These are phyloP conservation scores for Muscidifurax raptorellus DNA, from an alignment of 1,140 invertebrate species.

Conservation along the genomic window DNA sequence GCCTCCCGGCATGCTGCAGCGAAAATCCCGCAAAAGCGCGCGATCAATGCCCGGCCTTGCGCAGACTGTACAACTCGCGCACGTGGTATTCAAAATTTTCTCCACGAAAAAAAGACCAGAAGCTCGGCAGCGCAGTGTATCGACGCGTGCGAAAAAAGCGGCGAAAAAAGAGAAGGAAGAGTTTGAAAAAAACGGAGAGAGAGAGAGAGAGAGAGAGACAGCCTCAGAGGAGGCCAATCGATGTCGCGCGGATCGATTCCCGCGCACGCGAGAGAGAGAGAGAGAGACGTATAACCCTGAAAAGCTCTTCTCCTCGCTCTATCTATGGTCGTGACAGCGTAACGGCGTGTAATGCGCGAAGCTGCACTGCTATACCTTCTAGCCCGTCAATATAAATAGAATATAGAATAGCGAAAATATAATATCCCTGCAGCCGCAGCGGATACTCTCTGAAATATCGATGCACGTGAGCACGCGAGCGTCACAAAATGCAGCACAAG, in stretches of 20 bases:
- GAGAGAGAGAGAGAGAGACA: background rate
- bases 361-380: constrained; percentile 19
- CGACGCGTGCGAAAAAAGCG: background rate
- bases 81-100: constrained; percentile 16
- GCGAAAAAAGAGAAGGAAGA: background rate
- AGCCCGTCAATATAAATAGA: constrained; percentile 39
- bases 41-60: constrained; percentile 6
- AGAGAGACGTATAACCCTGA: constrained; percentile 39
- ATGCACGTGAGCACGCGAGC: constrained; percentile 35
- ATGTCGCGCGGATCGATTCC: constrained; percentile 30
- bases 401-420: background rate
- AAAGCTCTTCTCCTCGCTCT: constrained; percentile 2
- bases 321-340: constrained; percentile 11
- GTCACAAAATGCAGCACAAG: constrained; percentile 15
- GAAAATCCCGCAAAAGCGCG: constrained; percentile 1
- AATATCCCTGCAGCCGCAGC: background rate
- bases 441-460: background rate
- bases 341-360: constrained; percentile 10
- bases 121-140: background rate
- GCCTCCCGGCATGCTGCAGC: background rate
- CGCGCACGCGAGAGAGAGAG: background rate
- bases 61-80: background rate
- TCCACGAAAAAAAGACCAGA: background rate
- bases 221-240: constrained; percentile 14
- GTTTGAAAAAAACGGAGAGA: background rate